Conservation (phyloP, 2,888 invertebrate species). For the Rotaria socialis region DNA sequence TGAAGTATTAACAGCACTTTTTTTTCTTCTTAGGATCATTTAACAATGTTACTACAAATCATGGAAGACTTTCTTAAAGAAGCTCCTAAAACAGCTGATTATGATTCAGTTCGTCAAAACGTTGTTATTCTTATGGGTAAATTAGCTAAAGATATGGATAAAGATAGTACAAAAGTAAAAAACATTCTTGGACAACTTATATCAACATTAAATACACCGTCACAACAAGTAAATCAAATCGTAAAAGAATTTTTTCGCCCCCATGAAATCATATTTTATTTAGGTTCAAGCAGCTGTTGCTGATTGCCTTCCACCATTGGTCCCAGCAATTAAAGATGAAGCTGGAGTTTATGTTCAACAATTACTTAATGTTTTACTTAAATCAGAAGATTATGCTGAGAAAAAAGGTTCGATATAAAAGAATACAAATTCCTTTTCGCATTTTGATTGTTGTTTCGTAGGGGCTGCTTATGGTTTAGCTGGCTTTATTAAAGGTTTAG, state of each 20-base stretch:
- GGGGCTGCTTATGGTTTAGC: slow-evolving; percentile 97
- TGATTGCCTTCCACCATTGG: slow-evolving; percentile 85
- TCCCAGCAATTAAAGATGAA: slow-evolving; percentile 84
- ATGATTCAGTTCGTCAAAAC: slow-evolving; percentile 86
- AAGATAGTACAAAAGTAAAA: slow-evolving; percentile 78
- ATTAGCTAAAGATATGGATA: slow-evolving; percentile 87
- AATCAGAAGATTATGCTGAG: slow-evolving; percentile 86
- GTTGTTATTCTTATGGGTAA: slow-evolving; percentile 95
- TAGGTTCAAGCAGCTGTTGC: slow-evolving; percentile 93
- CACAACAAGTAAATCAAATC: slow-evolving; percentile 70
- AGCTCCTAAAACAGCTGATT: slow-evolving; percentile 81
- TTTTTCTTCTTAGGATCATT: slow-evolving; percentile 57
- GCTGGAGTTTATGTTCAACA: slow-evolving; percentile 81
- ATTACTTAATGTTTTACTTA: slow-evolving; percentile 77
- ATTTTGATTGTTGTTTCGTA: background rate
- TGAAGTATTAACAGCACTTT: slow-evolving; percentile 16
- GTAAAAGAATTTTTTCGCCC: too few relatives aligned
- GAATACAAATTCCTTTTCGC: too few relatives aligned
- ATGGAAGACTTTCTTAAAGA: slow-evolving; percentile 88
- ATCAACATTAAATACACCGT: slow-evolving; percentile 86
- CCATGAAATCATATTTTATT: slow-evolving; percentile 16
- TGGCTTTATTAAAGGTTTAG: slow-evolving; percentile 88
- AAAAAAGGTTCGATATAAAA: slow-evolving; percentile 63
- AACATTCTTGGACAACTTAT: slow-evolving; percentile 88
- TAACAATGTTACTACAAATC: slow-evolving; percentile 74